Evolutionary conservation across 2,113 vertebrate genomes (phyloP).

Genomic region (Riparia riparia): DNA sequence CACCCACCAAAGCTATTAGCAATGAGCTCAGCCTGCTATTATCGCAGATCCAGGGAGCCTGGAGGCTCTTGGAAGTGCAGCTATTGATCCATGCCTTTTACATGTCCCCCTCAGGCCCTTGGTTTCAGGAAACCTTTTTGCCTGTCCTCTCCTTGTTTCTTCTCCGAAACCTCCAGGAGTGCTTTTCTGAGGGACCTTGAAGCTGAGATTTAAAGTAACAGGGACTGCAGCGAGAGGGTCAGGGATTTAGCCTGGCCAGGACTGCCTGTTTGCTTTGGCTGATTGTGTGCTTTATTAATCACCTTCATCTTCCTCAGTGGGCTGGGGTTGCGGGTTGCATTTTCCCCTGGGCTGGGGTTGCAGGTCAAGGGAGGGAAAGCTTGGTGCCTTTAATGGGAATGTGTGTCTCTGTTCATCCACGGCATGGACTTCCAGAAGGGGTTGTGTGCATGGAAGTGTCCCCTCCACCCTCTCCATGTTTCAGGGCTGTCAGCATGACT

Average conservation of each 20-base stretch:
- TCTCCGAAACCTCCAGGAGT: background rate
- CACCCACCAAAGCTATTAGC: slow-evolving; percentile 3
- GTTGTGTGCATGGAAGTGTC: background rate
- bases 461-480: background rate
- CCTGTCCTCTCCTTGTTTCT: background rate
- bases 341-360: background rate
- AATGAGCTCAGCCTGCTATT: slow-evolving; percentile 58
- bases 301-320: background rate
- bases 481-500: background rate
- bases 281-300: background rate
- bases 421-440: background rate
- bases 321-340: background rate
- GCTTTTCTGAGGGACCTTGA: background rate
- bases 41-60: slow-evolving; percentile 29
- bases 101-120: background rate
- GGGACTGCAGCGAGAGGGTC: background rate
- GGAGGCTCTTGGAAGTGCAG: background rate
- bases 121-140: slow-evolving; percentile 64
- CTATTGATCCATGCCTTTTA: slow-evolving; percentile 46
- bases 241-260: background rate
- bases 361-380: background rate
- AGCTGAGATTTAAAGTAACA: background rate
- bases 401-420: background rate
- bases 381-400: background rate
- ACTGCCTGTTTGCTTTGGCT: background rate